These are phyloP conservation scores for Drosophila paucipuncta DNA, from an alignment of 2,888 invertebrate species.

Conservation along the genomic window DNA sequence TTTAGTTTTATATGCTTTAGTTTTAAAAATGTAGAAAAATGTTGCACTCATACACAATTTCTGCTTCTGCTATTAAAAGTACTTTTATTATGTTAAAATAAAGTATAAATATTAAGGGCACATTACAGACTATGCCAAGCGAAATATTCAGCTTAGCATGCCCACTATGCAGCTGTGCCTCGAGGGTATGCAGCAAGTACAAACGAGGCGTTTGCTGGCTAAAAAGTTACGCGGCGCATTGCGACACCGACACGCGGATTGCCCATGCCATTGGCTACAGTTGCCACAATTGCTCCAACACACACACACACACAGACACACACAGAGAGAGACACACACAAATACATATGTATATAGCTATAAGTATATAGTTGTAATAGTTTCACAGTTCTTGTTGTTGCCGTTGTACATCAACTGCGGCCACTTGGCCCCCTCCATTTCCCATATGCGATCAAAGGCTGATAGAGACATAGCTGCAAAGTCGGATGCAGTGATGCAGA, in stretches of 20 bases:
- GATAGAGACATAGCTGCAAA: slow-evolving; percentile 74
- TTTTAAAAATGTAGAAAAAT: too few species aligned
- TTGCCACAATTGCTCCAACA: slow-evolving; percentile 19
- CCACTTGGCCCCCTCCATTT: slow-evolving; percentile 21
- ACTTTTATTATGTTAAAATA: too few species aligned
- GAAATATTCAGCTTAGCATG: not conserved
- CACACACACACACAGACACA: not conserved
- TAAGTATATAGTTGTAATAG: slow-evolving; percentile 31
- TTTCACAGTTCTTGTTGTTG: slow-evolving; percentile 36
- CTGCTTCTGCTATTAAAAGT: too few species aligned
- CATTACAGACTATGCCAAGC: not conserved
- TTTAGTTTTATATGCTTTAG: too few species aligned
- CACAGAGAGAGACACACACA: not conserved
- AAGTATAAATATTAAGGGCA: not conserved
- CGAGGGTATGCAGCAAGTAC: slow-evolving; percentile 38
- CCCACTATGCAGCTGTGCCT: accelerated
- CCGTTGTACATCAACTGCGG: slow-evolving; percentile 57
- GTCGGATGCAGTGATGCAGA: slow-evolving; percentile 71
- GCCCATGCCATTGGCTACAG: slow-evolving; percentile 40
- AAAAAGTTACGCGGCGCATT: slow-evolving; percentile 67
- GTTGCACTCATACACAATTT: too few species aligned
- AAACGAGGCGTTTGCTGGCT: slow-evolving; percentile 42
- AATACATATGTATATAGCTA: not conserved
- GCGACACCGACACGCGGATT: slow-evolving; percentile 63
- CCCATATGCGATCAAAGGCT: slow-evolving; percentile 55